Base-by-base conservation (phyloP, 2,113 vertebrate species). In the Hoplias malabaricus region DNA sequence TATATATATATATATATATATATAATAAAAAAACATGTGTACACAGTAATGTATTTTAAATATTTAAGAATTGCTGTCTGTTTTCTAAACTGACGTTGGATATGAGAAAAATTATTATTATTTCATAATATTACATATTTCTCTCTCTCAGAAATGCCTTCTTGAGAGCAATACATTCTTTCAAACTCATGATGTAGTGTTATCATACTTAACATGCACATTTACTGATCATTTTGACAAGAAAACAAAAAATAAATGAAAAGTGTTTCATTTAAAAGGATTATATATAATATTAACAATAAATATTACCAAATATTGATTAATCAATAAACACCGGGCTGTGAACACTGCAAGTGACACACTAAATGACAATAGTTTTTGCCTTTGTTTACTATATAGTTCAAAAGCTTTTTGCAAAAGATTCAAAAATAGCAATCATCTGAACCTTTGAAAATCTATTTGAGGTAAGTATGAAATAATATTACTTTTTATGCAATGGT, bases 401-500 rank as follows among this genome's bases (percentile, higher is more conserved):
- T 53, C 5, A 8, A 54, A 23, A 10, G n/a, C 25, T 62, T 34
- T 62, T 33, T 1, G 7, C 8, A 10, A 25, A 34, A 12, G 21
- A 29, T 63, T 63, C 19, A 63, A 36, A 63, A 36, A 63, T 36
- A 63, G 59, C 59, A 63, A 34, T 63, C 59, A 63, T 63, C 16
- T 21, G 19, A 36, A 63, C 59, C 59, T 36, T 63, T 63, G 59
- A 36, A 63, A 36, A 85, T 86, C 86, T 86, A 88, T 90, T 90
- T 88, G 84, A 80, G 88, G 78, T 83, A 88, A 82, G 85, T 86
- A 89, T 91, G 88, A 87, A 86, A 88, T 82, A 88, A 90, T 90
- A 92, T 91, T 89, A 90, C 19, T 86, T 88, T 90, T 83, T 69
- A 79, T 84, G 43, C 59, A 74, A 80, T 87, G 89, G 90, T 16